Evolutionary conservation across 1,140 invertebrate species (phyloP).

Genomic region (Hyles euphorbiae): DNA sequence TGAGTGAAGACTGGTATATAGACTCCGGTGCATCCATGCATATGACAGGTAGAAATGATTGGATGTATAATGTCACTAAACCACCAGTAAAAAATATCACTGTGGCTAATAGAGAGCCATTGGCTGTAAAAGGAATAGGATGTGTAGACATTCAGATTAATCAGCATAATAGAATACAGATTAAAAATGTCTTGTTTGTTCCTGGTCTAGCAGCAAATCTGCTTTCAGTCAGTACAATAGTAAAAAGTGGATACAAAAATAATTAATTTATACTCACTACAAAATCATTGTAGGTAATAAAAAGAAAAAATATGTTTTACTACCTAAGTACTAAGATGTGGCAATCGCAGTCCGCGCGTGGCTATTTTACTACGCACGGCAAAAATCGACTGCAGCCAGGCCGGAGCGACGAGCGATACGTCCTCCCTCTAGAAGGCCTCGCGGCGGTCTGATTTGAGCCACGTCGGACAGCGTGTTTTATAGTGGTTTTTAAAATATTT

Average conservation of each 20-base stretch:
- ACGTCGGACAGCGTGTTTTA: too few relatives aligned
- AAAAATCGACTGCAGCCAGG: too few relatives aligned
- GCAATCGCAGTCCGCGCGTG: too few relatives aligned
- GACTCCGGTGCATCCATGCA: constrained; percentile 38
- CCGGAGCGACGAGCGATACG: too few relatives aligned
- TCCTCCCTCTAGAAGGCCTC: too few relatives aligned
- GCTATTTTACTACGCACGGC: too few relatives aligned
- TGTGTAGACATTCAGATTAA: constrained; percentile 23
- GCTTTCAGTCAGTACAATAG: constrained; percentile 32
- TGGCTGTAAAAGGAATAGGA: constrained; percentile 30
- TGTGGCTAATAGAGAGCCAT: constrained; percentile 27
- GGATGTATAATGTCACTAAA: constrained; percentile 34
- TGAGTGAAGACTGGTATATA: constrained; percentile 28
- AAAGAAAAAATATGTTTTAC: too few relatives aligned
- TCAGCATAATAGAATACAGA: constrained; percentile 27
- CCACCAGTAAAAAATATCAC: constrained; percentile 28
- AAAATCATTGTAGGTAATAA: too few relatives aligned
- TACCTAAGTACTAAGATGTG: too few relatives aligned
- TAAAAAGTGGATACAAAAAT: constrained; percentile 33
- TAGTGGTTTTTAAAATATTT: too few relatives aligned
- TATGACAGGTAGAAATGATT: constrained; percentile 26
- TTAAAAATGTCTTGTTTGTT: constrained; percentile 34
- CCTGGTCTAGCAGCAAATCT: constrained; percentile 31
- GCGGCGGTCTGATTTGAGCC: too few relatives aligned
- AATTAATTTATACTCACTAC: too few relatives aligned